Base-by-base conservation (phyloP, 1,140 invertebrate genomes). In the Drosophila serrata region DNA sequence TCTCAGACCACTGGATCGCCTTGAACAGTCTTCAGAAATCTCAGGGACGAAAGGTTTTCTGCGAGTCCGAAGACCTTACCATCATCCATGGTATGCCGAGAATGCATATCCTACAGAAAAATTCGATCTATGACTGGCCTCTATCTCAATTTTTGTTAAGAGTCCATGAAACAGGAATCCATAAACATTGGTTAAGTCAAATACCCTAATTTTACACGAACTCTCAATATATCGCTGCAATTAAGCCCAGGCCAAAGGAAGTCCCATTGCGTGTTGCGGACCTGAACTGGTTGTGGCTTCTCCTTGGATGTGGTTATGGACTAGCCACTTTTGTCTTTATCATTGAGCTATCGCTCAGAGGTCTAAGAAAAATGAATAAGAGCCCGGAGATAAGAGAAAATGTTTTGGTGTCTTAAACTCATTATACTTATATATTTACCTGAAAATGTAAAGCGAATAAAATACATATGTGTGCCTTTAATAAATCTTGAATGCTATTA, bases 281-380 rank as follows among this genome's bases (percentile, higher is more conserved):
- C 35, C 9, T 80, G 1, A 24, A 27, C 3, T 67, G 42, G 31
- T 13, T 79, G 6, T 75, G 63, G 43, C 46, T 53, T 43, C 31
- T 79, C 3, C 37, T 79, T 15, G 45, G 45, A 4, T 17, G 56
- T 6, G 58, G 51, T 24, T 78, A 70, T 27, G 37, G 35, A 2
- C 1, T 63, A 3, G 64, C 75, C 4, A 33, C 17, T 11, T 7
- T 76, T 6, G 48, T 43, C 15, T 70, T 79, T 29, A 33, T 79
- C 0, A 33, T 33, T 1, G 65, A 79, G 33, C 19, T 64, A 2
- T 37, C 19, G 6, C 7, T 65, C 1, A 39, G 37, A 6, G 33
- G 35, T 31, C 33, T 13, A 17, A 9, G 13, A 9, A 33, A 3
- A 48, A 12, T 3, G 1, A 31, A 7, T 2, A 31, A 7, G 6